A percentile compares a stretch with the other conserved stretches of the same genome.
Evolutionary conservation across 2,797 vertebrate species (phyloP).

Genomic region (Holocentrus rufus): DNA sequence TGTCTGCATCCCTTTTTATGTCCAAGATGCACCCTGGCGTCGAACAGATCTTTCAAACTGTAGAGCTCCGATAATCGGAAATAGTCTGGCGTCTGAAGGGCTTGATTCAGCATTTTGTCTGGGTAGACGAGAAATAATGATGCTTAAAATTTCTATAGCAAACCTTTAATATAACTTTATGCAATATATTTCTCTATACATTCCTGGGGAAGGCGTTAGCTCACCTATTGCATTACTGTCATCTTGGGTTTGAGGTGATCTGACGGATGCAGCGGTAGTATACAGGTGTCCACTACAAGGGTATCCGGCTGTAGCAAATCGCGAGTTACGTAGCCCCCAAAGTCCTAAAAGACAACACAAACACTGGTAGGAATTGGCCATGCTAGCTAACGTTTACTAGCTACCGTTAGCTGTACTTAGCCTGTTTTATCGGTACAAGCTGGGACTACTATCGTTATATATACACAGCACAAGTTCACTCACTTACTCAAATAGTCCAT

Average conservation of each 20-base stretch:
- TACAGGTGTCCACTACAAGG: slow-evolving; percentile 51
- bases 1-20: slow-evolving; percentile 94
- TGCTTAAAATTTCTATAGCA: fast-evolving
- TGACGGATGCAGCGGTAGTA: slow-evolving; percentile 56
- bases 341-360: slow-evolving; percentile 64
- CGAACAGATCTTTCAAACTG: slow-evolving; percentile 88
- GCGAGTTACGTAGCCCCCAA: slow-evolving; percentile 58
- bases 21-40: slow-evolving; percentile 93
- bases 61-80: slow-evolving; percentile 91
- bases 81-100: slow-evolving; percentile 88
- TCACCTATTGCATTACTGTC: slow-evolving; percentile 56
- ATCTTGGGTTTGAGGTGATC: not conserved
- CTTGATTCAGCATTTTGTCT: slow-evolving; percentile 75
- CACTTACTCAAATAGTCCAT: no score
- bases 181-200: no score
- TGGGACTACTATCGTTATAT: not conserved
- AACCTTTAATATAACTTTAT: no score
- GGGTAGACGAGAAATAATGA: slow-evolving; percentile 2
- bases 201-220: not conserved
- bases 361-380: no score
- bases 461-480: no score
- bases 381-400: not conserved
- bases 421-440: not conserved
- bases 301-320: slow-evolving; percentile 30
- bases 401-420: not conserved